These are phyloP conservation scores for Eulithis prunata DNA, from an alignment of 2,888 invertebrate genomes.

Conservation along the genomic window DNA sequence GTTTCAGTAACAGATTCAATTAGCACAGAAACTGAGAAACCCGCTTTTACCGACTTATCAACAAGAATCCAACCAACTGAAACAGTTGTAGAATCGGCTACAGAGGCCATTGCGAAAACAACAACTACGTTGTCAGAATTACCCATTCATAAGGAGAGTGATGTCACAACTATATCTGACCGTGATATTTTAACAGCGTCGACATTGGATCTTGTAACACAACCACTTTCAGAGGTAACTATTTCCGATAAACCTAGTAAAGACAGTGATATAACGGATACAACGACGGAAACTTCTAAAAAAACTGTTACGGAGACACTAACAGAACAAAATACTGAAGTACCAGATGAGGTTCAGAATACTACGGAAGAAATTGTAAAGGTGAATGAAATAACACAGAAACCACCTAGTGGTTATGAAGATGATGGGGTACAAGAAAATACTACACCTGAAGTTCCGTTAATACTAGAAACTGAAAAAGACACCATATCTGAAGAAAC, in stretches of 20 bases:
- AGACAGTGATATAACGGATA: neutral
- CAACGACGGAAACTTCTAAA: constrained; percentile 10
- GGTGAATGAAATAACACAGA: constrained; percentile 19
- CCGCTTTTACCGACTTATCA: constrained; percentile 17
- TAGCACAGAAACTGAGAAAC: constrained; percentile 21
- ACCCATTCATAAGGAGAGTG: constrained; percentile 3
- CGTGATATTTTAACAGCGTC: constrained; percentile 22
- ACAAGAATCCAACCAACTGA: constrained; percentile 21
- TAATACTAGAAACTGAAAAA: constrained; percentile 15
- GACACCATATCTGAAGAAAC: constrained; percentile 23
- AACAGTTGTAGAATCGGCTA: constrained; percentile 2
- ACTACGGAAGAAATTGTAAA: constrained; percentile 6
- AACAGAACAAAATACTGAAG: constrained; percentile 14
- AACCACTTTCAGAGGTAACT: constrained; percentile 6
- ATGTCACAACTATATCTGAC: constrained; percentile 10
- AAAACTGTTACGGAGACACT: constrained; percentile 7
- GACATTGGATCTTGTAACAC: constrained; percentile 14
- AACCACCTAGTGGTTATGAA: constrained; percentile 16
- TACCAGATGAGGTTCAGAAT: constrained; percentile 2
- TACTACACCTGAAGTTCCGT: constrained; percentile 17
- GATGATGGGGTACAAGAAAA: constrained; percentile 17
- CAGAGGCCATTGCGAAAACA: constrained; percentile 9
- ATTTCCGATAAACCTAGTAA: constrained; percentile 8
- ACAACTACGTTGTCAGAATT: constrained; percentile 12
- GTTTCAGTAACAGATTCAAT: constrained; percentile 20